phyloP scores from a whole-genome alignment of 1,140 invertebrate genomes.

The Doryteuthis pealeii region DNA sequence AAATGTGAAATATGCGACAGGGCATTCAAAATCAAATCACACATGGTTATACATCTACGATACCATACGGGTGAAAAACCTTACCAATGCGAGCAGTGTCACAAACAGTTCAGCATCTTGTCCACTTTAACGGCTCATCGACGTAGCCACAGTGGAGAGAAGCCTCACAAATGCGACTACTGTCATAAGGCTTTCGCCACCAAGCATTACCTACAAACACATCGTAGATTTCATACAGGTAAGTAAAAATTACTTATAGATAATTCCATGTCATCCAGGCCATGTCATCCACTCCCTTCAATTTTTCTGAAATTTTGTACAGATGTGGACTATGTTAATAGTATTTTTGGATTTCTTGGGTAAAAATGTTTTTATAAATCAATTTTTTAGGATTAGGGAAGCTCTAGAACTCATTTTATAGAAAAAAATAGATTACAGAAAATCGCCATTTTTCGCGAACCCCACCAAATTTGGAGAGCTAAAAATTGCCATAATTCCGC shows the following conservation, averaged over 20 bases:
- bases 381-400: no score
- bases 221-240: constrained; percentile 2
- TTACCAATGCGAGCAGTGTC: neutral
- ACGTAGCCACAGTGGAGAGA: neutral
- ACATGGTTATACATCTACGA: neutral
- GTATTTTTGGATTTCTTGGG: no score
- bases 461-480: no score
- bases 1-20: neutral
- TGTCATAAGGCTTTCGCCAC: neutral
- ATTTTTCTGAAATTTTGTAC: no score
- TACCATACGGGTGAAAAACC: constrained; percentile 8
- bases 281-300: no score
- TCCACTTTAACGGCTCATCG: neutral
- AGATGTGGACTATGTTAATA: no score
- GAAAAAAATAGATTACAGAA: no score
- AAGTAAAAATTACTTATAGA: neutral
- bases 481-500: no score
- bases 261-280: no score
- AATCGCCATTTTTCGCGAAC: no score
- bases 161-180: neutral
- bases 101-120: neutral
- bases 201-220: neutral
- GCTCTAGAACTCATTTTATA: no score
- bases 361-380: no score
- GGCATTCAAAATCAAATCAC: neutral